Conservation (phyloP, 2,113 vertebrate genomes). For the Chionodraco myersi region DNA sequence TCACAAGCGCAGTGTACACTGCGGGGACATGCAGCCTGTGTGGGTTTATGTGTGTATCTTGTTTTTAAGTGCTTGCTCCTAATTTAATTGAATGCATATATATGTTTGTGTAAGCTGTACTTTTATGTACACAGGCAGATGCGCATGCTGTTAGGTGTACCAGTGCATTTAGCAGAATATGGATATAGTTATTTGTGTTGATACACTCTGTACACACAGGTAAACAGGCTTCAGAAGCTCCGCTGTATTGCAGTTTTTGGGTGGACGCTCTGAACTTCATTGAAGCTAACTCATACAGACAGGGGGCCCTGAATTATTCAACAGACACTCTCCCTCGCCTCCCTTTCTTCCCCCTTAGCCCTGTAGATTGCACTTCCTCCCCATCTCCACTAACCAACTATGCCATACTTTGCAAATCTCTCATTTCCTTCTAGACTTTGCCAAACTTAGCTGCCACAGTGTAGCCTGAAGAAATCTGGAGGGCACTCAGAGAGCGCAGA, state of each 20-base stretch:
- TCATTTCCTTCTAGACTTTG: constrained; percentile 39
- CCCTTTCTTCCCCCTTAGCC: constrained; percentile 53
- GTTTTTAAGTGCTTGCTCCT: constrained; percentile 35
- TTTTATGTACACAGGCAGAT: background rate
- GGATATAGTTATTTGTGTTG: background rate
- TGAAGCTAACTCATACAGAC: constrained; percentile 83
- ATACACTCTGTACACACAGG: constrained; percentile 22
- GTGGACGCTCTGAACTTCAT: constrained; percentile 64
- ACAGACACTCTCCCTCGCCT: constrained; percentile 60
- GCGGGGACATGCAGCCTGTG: constrained; percentile 55
- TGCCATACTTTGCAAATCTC: constrained; percentile 54
- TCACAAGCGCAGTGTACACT: constrained; percentile 69
- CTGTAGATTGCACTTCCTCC: constrained; percentile 67
- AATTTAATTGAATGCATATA: constrained; percentile 30
- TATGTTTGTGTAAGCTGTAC: constrained; percentile 10
- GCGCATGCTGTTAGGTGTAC: background rate
- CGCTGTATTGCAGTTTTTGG: constrained; percentile 60
- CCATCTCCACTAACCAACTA: constrained; percentile 51
- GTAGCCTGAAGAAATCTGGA: background rate
- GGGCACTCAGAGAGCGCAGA: no score
- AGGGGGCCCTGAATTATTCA: constrained; percentile 84
- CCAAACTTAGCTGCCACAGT: constrained; percentile 31
- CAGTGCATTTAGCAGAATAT: constrained; percentile 9
- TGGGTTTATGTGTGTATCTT: constrained; percentile 50
- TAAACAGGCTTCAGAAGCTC: constrained; percentile 50